Percentiles rank a stretch among this genome's conserved stretches.
These are phyloP conservation scores for Lichenostomus cassidix DNA, from an alignment of 2,113 vertebrate species.

Conservation along the genomic window DNA sequence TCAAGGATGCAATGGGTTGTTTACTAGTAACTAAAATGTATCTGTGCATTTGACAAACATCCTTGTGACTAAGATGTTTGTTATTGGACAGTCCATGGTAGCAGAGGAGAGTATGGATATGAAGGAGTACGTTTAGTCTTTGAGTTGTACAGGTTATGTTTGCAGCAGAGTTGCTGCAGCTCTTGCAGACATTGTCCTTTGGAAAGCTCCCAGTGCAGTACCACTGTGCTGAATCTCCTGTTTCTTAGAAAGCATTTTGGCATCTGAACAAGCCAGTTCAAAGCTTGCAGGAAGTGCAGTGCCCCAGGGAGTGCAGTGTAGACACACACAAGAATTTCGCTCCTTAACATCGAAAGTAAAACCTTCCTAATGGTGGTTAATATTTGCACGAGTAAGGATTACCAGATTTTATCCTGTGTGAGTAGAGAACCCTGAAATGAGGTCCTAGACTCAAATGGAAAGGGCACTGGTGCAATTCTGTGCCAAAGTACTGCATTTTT, in stretches of 20 bases:
- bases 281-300: neutral
- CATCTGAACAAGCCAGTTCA: neutral
- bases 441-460: rapidly evolving
- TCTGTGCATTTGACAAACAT: neutral
- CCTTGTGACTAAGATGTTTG: neutral
- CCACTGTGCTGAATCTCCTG: neutral
- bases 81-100: neutral
- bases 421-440: neutral
- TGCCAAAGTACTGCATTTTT: neutral
- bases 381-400: neutral
- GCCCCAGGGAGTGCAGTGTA: neutral
- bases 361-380: neutral
- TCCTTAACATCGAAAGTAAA: neutral
- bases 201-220: neutral
- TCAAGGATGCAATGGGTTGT: neutral
- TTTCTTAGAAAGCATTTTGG: slow-evolving; percentile 30
- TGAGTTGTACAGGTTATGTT: neutral
- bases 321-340: neutral
- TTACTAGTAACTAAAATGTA: neutral
- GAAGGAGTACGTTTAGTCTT: neutral
- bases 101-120: neutral
- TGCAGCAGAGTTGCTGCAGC: neutral
- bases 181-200: neutral
- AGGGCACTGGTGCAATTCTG: neutral
- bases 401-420: neutral